Evolutionary conservation across 2,797 vertebrate species (phyloP).

Genomic region (Pseudochirops cupreus): DNA sequence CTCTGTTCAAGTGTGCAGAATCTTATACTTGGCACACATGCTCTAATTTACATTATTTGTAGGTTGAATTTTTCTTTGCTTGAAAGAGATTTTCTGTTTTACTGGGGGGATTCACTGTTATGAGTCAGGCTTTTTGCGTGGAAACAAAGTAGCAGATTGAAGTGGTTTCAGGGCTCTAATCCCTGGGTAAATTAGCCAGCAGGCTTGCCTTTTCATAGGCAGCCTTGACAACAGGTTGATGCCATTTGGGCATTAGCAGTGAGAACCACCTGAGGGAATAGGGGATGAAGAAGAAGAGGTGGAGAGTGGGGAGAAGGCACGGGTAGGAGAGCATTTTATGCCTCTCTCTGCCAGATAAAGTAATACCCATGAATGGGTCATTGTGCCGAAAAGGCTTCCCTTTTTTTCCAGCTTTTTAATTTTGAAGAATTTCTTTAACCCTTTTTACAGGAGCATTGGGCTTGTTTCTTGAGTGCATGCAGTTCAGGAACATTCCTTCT

Average conservation of each 20-base stretch:
- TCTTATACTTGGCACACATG: conserved; percentile 56
- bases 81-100: conserved; percentile 84
- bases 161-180: conserved; percentile 91
- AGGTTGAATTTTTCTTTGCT: conserved; percentile 86
- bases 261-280: conserved; percentile 86
- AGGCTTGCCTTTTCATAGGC: conserved; percentile 91
- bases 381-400: conserved; percentile 51
- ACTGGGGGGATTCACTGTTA: conserved; percentile 82
- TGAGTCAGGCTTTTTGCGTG: conserved; percentile 83
- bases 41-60: conserved; percentile 77
- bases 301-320: conserved; percentile 58
- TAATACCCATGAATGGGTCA: conserved; percentile 58
- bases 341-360: conserved; percentile 56
- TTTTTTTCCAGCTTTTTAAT: conserved; percentile 32
- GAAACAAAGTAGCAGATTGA: conserved; percentile 90
- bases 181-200: conserved; percentile 92
- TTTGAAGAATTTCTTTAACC: conserved; percentile 46
- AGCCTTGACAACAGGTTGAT: conserved; percentile 87
- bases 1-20: neutral
- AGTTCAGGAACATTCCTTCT: conserved; percentile 35
- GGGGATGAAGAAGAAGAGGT: conserved; percentile 78
- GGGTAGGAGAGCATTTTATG: conserved; percentile 57
- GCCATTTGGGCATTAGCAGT: conserved; percentile 85
- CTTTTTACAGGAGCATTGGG: neutral
- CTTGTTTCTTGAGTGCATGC: conserved; percentile 29